phyloP scores from a whole-genome alignment of 2,797 vertebrate species.

The Siniperca obscura region DNA sequence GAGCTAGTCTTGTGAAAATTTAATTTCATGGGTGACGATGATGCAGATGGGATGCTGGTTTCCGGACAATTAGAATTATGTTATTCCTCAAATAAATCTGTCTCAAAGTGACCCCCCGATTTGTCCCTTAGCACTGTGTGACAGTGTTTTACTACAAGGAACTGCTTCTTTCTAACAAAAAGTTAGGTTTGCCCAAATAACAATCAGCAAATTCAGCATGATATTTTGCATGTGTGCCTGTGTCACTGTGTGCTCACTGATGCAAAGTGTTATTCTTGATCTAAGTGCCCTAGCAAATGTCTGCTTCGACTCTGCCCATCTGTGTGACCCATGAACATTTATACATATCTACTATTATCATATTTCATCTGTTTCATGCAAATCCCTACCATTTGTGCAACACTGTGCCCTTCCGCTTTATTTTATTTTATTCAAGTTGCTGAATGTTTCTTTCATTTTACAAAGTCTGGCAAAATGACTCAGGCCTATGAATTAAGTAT shows the following conservation, averaged over 20 bases:
- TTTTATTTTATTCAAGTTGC: conserved; percentile 41
- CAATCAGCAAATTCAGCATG: conserved; percentile 4
- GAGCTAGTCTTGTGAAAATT: conserved; percentile 72
- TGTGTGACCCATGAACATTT: conserved; percentile 50
- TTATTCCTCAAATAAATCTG: conserved; percentile 56
- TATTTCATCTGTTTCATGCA: conserved; percentile 42
- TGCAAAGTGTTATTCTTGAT: conserved; percentile 26
- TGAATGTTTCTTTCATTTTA: conserved; percentile 41
- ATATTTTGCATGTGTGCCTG: conserved; percentile 20
- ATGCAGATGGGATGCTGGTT: conserved; percentile 64
- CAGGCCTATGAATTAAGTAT: conserved; percentile 43
- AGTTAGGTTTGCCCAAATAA: conserved; percentile 1
- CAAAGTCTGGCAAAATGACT: conserved; percentile 54
- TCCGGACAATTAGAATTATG: conserved; percentile 65
- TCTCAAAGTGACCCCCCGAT: conserved; percentile 36
- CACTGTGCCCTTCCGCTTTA: conserved; percentile 23
- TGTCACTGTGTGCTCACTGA: conserved; percentile 6
- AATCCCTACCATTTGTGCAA: conserved; percentile 38
- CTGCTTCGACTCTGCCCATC: conserved; percentile 20
- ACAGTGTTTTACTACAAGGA: conserved; percentile 11
- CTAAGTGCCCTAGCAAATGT: conserved; percentile 13
- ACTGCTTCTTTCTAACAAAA: conserved; percentile 3
- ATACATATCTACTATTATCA: conserved; percentile 39
- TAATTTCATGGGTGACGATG: conserved; percentile 76
- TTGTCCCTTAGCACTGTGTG: conserved; percentile 23